Percentiles rank a stretch among this genome's conserved stretches.
Conservation (phyloP, 2,888 invertebrate genomes). For the Ferdinandea cuprea region DNA sequence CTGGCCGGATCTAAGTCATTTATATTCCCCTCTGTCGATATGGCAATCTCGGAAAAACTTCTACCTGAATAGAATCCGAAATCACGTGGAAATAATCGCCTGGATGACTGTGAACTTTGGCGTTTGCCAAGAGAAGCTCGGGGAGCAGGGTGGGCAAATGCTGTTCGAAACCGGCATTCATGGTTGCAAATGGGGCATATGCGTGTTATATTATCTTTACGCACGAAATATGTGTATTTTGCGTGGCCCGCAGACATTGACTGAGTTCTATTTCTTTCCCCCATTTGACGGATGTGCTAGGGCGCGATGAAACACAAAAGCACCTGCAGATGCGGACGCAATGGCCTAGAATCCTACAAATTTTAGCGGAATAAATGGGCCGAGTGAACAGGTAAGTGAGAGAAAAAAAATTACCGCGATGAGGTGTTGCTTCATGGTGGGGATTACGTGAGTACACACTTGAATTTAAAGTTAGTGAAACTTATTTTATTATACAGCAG, state of each 20-base stretch:
- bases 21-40: constrained; percentile 40
- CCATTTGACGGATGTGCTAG: constrained; percentile 53
- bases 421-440: constrained; percentile 37
- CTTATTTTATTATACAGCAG: neutral
- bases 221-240: constrained; percentile 47
- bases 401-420: constrained; percentile 44
- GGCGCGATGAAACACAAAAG: constrained; percentile 43
- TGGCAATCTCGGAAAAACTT: constrained; percentile 57
- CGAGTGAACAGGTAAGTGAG: constrained; percentile 58
- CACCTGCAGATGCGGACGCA: constrained; percentile 44
- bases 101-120: constrained; percentile 60
- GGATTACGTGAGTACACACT: neutral
- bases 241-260: constrained; percentile 43
- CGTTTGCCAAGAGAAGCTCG: constrained; percentile 9
- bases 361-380: constrained; percentile 53
- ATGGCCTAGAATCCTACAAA: constrained; percentile 50
- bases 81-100: constrained; percentile 72
- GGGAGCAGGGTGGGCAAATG: constrained; percentile 21
- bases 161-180: constrained; percentile 35
- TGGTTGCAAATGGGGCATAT: constrained; percentile 56
- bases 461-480: neutral
- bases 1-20: constrained; percentile 49
- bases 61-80: constrained; percentile 71
- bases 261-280: constrained; percentile 24
- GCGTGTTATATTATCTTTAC: constrained; percentile 71